Conservation (phyloP, 2,113 vertebrate species). For the Xenopus laevis region DNA sequence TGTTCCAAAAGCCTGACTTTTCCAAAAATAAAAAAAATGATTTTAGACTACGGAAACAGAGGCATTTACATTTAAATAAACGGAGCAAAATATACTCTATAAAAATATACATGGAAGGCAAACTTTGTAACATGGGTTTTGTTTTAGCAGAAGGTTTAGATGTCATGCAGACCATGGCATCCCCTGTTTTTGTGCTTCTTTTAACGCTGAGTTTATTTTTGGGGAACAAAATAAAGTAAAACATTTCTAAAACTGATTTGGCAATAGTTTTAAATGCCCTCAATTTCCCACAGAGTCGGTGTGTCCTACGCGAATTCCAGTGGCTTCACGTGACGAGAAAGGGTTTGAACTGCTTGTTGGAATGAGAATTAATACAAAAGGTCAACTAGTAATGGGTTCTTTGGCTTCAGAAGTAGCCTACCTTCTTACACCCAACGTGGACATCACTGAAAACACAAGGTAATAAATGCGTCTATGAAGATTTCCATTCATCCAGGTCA, state of each 20-base stretch:
- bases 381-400: conserved; percentile 62
- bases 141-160: too few relatives aligned
- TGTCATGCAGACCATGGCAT: too few relatives aligned
- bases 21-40: background rate
- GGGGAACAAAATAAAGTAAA: background rate
- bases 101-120: too few relatives aligned
- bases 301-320: conserved; percentile 72
- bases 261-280: background rate
- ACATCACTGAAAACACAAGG: conserved; percentile 62
- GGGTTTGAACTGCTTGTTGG: conserved; percentile 73
- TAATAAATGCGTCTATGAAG: too few relatives aligned
- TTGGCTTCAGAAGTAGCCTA: conserved; percentile 63
- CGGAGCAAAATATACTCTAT: too few relatives aligned
- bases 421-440: conserved; percentile 52
- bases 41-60: too few relatives aligned
- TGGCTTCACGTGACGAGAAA: conserved; percentile 73
- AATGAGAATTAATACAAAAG: conserved; percentile 66
- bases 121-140: too few relatives aligned
- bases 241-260: background rate
- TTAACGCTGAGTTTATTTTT: background rate
- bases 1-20: conserved; percentile 12
- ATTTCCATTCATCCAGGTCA: too few relatives aligned
- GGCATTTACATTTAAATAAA: too few relatives aligned
- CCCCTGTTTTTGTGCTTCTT: too few relatives aligned
- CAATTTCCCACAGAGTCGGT: conserved; percentile 63